Evolutionary conservation across 2,113 vertebrate species (phyloP), one percentile per base, ranked within the genome.

Genomic region (Otus sunia): DNA sequence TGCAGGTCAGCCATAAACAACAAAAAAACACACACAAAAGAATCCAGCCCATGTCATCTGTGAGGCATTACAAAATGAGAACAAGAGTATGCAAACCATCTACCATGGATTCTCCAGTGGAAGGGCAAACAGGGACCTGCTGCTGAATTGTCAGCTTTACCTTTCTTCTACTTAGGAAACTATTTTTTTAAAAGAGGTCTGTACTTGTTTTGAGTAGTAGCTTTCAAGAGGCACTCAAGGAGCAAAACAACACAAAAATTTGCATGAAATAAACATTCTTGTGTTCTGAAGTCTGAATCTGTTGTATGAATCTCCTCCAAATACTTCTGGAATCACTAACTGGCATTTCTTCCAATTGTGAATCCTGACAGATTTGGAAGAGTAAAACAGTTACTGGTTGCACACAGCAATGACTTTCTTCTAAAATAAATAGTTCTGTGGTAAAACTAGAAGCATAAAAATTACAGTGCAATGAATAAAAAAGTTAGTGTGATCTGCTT

Each of bases 181-280:
- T 4, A 9, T 11, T 19, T 58, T 58, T 82, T 76, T 43, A 50
- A 37, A 71, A 53, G 59, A 73, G 50, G 36, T 47, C 52, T 60
- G 32, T 18, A 43, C 34, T 67, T 77, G n/a, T 39, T 88, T 62
- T 45, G 50, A 83, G 49, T 10, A 41, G 50, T 11, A 66, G 55
- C 41, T 93, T 88, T 86, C 32, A 63, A n/a, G 68, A 69, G 55
- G 32, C 60, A 60, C 45, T 66, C 23, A 45, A 53, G 30, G 82
- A 88, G 23, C 17, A 91, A 83, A 88, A 50, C 47, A 81, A 63
- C 72, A 64, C 6, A 80, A 77, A 85, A 83, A 83, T 37, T 36
- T 80, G 67, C 94, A 96, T 67, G 79, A 88, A 88, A 93, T 86
- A 95, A 90, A 88, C 55, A 90, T 71, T 88, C 39, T 79, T 71